Conservation (phyloP, 2,113 vertebrate genomes). For the Apaloderma vittatum region DNA sequence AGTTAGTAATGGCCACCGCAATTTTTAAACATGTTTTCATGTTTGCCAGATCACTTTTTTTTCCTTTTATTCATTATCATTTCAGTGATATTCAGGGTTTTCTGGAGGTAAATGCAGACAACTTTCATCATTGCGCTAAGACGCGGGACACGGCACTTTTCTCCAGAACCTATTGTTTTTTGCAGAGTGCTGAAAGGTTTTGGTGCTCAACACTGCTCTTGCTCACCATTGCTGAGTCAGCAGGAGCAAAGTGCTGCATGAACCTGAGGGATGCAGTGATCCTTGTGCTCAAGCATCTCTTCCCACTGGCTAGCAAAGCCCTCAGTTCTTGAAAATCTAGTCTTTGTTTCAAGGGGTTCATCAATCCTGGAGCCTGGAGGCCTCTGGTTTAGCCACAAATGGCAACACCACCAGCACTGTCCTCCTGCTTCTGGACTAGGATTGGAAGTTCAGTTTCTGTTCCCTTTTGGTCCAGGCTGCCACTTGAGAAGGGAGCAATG, state of each 20-base stretch:
- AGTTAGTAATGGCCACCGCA: not conserved
- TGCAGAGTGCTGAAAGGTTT: not conserved
- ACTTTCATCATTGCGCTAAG: not conserved
- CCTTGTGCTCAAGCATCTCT: not conserved
- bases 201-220: not conserved
- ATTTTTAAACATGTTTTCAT: not conserved
- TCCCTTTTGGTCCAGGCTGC: not conserved
- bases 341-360: not conserved
- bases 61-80: not conserved
- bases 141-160: accelerated
- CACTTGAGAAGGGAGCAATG: not conserved
- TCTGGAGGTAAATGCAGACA: not conserved
- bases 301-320: not conserved
- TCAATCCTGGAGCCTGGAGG: not conserved
- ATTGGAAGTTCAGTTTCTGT: not conserved
- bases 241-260: not conserved
- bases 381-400: not conserved
- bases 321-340: not conserved
- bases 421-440: not conserved
- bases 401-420: not conserved
- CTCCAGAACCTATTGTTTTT: not conserved
- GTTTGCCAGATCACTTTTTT: not conserved
- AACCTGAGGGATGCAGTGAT: not conserved
- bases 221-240: not conserved
- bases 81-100: not conserved